Base-by-base conservation (phyloP, 2,888 invertebrate species). In the Eutolmus rufibarbis region DNA sequence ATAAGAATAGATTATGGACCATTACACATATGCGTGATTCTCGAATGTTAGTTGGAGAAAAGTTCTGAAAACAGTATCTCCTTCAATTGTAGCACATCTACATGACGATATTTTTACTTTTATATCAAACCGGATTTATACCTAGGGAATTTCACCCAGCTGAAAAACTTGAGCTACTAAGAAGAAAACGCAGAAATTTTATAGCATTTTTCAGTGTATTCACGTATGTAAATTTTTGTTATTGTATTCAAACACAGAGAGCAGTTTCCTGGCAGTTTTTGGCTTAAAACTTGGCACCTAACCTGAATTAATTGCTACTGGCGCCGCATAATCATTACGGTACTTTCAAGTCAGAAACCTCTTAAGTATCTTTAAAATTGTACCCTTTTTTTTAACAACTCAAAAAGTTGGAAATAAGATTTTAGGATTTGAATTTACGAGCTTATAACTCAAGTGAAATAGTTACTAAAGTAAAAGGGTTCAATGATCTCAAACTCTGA, bases 301-400 rank as follows among this genome's bases (percentile, higher is more conserved):
- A 84, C 84, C 66, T 66, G 84, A 66, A 84, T 84, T 84, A 84
- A 84, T 84, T 84, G 84, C 84, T 84, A 74, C 84, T 84, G 84
- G 84, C 84, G 84, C 84, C 84, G 34, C 66, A 40, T 74, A 84
- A 84, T 84, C 66, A 84, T 84, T 84, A 84, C 84, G 84, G 84
- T 84, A 84, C 74, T 74, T 46, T 57, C 14, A 66, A 74, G 84
- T 84, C 84, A 84, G 84, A 66, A 84, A 84, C 84, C 84, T 84
- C 28, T 84, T 66, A 84, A 74, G 84, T 84, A 84, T 84, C 84
- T 34, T 40, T 40, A 37, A 57, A 46, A 66, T n/a, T 84, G 81
- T 81, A 81, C 46, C 56, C 43, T 46, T 46, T 81, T 84, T 84
- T 74, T 74, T 40, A 40, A 46, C 79, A 79, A 28, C 51, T 51